These are phyloP conservation scores for Sitta europaea DNA, from an alignment of 2,113 vertebrate genomes.

Conservation along the genomic window DNA sequence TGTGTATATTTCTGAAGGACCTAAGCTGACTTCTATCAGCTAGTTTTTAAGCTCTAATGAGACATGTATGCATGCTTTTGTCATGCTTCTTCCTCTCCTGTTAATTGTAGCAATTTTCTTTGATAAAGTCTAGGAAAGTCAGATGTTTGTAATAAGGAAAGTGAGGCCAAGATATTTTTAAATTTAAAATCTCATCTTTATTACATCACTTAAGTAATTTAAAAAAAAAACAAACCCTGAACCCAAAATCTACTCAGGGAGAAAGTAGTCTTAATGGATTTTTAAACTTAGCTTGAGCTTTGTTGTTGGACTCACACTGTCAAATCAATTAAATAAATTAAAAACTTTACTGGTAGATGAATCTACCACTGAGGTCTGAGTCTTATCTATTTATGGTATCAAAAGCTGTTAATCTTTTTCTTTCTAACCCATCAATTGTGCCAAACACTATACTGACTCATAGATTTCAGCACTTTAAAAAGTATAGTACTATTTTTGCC, in stretches of 20 bases:
- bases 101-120: not conserved
- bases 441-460: not conserved
- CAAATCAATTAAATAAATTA: slow-evolving; percentile 73
- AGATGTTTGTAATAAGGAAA: not conserved
- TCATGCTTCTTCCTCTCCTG: not conserved
- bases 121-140: not conserved
- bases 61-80: not conserved
- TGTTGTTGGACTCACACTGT: slow-evolving; percentile 83
- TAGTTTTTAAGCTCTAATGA: not conserved
- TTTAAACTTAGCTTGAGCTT: slow-evolving; percentile 45
- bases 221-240: not conserved
- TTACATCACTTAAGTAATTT: not conserved
- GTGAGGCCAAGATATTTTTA: not conserved
- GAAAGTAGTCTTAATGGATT: slow-evolving; percentile 9
- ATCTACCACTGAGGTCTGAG: slow-evolving; percentile 75
- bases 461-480: not conserved
- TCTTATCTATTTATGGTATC: slow-evolving; percentile 83
- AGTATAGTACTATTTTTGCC: not conserved
- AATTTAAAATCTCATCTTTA: not conserved
- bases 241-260: not conserved
- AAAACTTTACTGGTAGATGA: slow-evolving; percentile 50
- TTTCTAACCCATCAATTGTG: not conserved
- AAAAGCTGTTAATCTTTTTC: not conserved
- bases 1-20: not conserved
- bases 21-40: not conserved